Percentiles rank a stretch among this genome's conserved stretches.
Evolutionary conservation across 2,113 vertebrate species (phyloP).

Genomic region (Mobula birostris): DNA sequence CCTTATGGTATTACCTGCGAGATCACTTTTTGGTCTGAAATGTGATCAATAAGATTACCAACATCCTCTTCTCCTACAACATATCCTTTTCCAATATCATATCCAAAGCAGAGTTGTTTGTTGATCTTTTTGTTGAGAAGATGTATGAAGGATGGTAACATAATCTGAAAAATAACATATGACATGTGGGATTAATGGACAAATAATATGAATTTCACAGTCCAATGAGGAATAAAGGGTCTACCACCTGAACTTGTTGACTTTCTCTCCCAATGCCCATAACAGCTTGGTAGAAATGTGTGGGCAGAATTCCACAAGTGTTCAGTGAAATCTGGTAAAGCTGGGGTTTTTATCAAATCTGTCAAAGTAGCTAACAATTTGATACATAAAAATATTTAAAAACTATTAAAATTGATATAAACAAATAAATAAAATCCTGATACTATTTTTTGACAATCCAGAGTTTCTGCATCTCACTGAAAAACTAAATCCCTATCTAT

Average conservation of each 20-base stretch:
- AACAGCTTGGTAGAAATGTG: too few species aligned
- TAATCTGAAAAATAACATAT: slow-evolving; percentile 43
- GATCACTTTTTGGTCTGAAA: slow-evolving; percentile 49
- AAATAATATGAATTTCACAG: not conserved
- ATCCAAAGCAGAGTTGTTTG: slow-evolving; percentile 48
- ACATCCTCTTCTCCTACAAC: slow-evolving; percentile 52
- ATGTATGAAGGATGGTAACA: slow-evolving; percentile 49
- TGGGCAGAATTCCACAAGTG: too few species aligned
- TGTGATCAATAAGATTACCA: slow-evolving; percentile 50
- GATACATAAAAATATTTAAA: too few species aligned
- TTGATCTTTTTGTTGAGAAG: slow-evolving; percentile 50
- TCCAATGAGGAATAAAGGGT: too few species aligned
- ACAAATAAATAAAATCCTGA: not conserved
- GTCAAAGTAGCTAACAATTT: too few species aligned
- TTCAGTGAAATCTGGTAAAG: too few species aligned
- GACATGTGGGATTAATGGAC: not conserved
- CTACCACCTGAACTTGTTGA: too few species aligned
- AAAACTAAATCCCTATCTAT: not conserved
- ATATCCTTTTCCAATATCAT: slow-evolving; percentile 55
- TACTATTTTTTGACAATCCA: not conserved
- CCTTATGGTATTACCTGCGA: slow-evolving; percentile 47
- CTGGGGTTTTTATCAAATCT: too few species aligned
- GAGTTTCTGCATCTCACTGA: not conserved
- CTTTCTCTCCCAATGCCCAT: too few species aligned
- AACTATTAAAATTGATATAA: too few species aligned